Evolutionary conservation across 1,140 invertebrate genomes (phyloP).

Genomic region (Pseudomyrmex cubaensis): DNA sequence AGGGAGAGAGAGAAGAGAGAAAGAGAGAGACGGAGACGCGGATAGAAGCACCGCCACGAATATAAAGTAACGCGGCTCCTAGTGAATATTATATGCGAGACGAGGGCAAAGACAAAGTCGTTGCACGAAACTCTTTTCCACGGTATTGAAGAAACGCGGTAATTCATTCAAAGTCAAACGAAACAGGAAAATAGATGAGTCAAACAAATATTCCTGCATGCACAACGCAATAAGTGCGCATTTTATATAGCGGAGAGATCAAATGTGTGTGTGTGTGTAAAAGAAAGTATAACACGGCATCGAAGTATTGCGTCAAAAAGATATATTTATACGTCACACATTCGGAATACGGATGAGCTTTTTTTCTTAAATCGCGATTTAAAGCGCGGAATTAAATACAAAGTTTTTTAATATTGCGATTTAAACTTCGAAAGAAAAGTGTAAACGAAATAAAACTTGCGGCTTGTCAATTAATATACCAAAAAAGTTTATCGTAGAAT

Average conservation of each 20-base stretch:
- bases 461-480: conserved; percentile 31
- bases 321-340: not conserved
- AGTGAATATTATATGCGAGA: conserved; percentile 68
- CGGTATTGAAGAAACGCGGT: conserved; percentile 51
- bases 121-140: conserved; percentile 56
- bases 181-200: conserved; percentile 43
- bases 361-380: conserved; percentile 5
- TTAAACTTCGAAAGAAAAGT: conserved; percentile 6
- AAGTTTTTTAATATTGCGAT: conserved; percentile 44
- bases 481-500: conserved; percentile 45
- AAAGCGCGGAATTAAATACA: conserved; percentile 15
- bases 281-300: not conserved
- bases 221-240: conserved; percentile 4
- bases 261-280: no score
- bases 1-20: no score
- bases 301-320: not conserved
- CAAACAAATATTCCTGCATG: conserved; percentile 9
- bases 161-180: conserved; percentile 58
- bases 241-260: not conserved
- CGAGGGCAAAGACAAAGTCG: conserved; percentile 60
- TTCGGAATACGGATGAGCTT: conserved; percentile 3
- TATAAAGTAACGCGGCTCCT: conserved; percentile 67
- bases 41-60: conserved; percentile 63
- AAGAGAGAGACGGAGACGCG: conserved; percentile 39
- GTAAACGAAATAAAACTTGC: conserved; percentile 39